Evolutionary conservation across 2,797 vertebrate species (phyloP).

Genomic region (Dendrocincla fuliginosa): DNA sequence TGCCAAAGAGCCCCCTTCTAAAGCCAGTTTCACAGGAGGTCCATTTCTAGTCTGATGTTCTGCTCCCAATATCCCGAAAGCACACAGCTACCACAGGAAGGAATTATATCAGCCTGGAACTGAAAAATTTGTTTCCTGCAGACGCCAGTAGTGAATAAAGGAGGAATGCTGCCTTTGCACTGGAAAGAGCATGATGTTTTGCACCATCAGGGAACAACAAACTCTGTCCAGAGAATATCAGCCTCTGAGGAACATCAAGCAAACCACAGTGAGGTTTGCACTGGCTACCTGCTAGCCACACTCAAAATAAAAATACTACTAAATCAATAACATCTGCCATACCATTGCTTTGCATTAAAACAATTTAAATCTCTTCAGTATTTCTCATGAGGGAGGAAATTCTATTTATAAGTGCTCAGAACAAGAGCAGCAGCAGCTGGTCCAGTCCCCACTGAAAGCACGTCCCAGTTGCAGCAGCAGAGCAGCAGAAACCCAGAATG

Average conservation of each 20-base stretch:
- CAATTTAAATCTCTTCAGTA: neutral
- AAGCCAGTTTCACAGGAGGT: neutral
- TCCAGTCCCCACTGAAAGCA: neutral
- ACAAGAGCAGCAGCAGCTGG: neutral
- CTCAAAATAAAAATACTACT: neutral
- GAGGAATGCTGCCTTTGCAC: neutral
- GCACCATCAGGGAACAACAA: neutral
- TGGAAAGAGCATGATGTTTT: neutral
- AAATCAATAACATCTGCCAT: neutral
- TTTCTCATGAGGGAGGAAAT: neutral
- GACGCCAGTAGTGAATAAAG: neutral
- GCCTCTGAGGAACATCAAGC: neutral
- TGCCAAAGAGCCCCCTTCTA: neutral
- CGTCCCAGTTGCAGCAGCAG: neutral
- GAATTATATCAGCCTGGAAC: neutral
- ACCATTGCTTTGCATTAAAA: neutral
- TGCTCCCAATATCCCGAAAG: neutral
- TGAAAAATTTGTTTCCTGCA: neutral
- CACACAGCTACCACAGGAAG: neutral
- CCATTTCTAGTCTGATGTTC: neutral
- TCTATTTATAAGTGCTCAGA: neutral
- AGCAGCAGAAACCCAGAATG: neutral
- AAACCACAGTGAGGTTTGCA: neutral
- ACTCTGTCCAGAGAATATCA: neutral
- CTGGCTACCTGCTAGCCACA: neutral